These are phyloP conservation scores for Cryptotis parvus DNA, from an alignment of 2,113 vertebrate genomes.

Conservation along the genomic window DNA sequence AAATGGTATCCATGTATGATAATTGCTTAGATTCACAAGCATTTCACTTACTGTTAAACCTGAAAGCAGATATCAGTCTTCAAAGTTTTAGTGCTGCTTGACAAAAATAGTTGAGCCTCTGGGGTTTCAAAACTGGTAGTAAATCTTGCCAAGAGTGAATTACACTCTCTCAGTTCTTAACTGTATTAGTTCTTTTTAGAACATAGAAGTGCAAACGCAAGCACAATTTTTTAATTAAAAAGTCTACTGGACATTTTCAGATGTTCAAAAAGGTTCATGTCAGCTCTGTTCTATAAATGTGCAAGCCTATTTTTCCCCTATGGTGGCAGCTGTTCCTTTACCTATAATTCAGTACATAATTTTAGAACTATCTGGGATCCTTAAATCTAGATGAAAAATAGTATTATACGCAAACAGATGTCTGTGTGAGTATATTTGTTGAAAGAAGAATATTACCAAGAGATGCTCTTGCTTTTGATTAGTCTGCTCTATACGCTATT, in stretches of 20 bases:
- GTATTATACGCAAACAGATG: neutral
- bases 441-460: neutral
- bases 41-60: neutral
- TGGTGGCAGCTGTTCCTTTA: slow-evolving; percentile 53
- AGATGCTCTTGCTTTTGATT: neutral
- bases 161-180: slow-evolving; percentile 59
- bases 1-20: neutral
- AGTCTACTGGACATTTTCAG: slow-evolving; percentile 58
- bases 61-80: slow-evolving; percentile 28
- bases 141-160: slow-evolving; percentile 56
- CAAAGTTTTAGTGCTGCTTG: neutral
- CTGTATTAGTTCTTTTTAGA: slow-evolving; percentile 57
- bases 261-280: slow-evolving; percentile 54
- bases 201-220: slow-evolving; percentile 67
- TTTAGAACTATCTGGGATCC: slow-evolving; percentile 52
- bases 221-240: slow-evolving; percentile 70
- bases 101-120: slow-evolving; percentile 32
- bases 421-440: neutral
- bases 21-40: slow-evolving; percentile 7
- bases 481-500: neutral
- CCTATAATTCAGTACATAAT: slow-evolving; percentile 64
- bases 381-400: slow-evolving; percentile 34
- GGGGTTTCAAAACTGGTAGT: slow-evolving; percentile 4
- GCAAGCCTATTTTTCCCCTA: neutral
- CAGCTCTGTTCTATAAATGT: slow-evolving; percentile 59